Base-by-base conservation (phyloP, 2,113 vertebrate species). In the Pachycephala philippinensis region DNA sequence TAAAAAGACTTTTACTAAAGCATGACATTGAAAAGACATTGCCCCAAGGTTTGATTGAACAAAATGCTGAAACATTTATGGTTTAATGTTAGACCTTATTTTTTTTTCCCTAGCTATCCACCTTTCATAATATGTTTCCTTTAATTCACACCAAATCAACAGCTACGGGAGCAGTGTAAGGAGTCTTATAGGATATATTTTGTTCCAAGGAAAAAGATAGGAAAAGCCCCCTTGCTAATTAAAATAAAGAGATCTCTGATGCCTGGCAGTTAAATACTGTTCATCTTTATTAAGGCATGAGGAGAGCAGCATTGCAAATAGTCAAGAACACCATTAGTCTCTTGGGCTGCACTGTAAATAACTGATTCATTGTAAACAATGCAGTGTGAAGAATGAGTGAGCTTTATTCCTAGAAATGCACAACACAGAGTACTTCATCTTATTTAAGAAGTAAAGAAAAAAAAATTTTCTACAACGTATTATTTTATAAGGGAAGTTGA, bases 1-100 rank as follows among this genome's bases (percentile, higher is more conserved):
- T 96, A 92, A 94, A 87, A 97, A 97, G 96, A 95, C 88, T 94
- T 97, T 93, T 93, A 93, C 64, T 93, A 91, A 97, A 97, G 83
- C 92, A 94, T 92, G 91, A 88, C 93, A 95, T 96, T 97, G 94
- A 95, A 97, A 96, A 92, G 91, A 93, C 84, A 88, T 97, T 97
- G 91, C 84, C 83, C 53, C 4, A 6, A 97, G 95, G 88, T 97
- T 96, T 94, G 59, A 44, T 45, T 77, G 65, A 96, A 85, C 50
- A 96, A 97, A 96, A 96, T 80, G 64, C 74, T 94, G 75, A 64
- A 96, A 93, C 95, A 91, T 92, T 95, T 96, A 81, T 89, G 61
- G 52, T 95, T 96, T 90, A 88, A 93, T 92, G 87, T 78, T 93
- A 93, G 85, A 70, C 74, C 11, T 75, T 54, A 17, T 53, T 54